Percentiles rank a stretch among this genome's conserved stretches.
phyloP scores from a whole-genome alignment of 2,113 vertebrate genomes.

The Paramormyrops kingsleyae region DNA sequence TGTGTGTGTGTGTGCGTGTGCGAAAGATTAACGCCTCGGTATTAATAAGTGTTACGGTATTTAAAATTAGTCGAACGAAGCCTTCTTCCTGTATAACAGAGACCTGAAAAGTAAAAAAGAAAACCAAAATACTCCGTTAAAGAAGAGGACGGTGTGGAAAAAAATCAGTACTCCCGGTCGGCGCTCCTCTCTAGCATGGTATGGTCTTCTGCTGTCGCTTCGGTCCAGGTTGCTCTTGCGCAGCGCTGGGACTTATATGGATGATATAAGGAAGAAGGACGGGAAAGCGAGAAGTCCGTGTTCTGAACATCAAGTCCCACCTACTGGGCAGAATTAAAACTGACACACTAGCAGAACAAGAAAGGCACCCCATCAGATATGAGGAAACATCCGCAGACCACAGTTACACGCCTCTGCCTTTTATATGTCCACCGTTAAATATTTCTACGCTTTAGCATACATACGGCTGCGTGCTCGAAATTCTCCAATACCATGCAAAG shows the following conservation, averaged over 20 bases:
- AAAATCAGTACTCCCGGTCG: slow-evolving; percentile 40
- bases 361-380: slow-evolving; percentile 23
- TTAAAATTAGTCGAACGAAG: slow-evolving; percentile 49
- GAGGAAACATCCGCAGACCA: slow-evolving; percentile 14
- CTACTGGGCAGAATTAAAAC: slow-evolving; percentile 83
- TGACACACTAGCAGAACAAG: slow-evolving; percentile 82
- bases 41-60: slow-evolving; percentile 45
- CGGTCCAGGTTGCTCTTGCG: slow-evolving; percentile 42
- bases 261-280: slow-evolving; percentile 61
- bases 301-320: slow-evolving; percentile 88
- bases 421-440: not conserved
- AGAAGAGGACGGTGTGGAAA: slow-evolving; percentile 29
- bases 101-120: slow-evolving; percentile 33
- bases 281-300: slow-evolving; percentile 61
- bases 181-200: slow-evolving; percentile 52
- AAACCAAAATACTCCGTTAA: slow-evolving; percentile 49
- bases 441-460: not conserved
- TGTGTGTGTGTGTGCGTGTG: slow-evolving; percentile 34
- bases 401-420: not conserved
- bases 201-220: slow-evolving; percentile 36
- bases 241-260: slow-evolving; percentile 66
- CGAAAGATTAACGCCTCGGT: slow-evolving; percentile 28
- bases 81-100: slow-evolving; percentile 53
- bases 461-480: not conserved
- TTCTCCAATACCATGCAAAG: not conserved